Base-by-base conservation (phyloP, 2,888 invertebrate species). In the Reticulitermes lucifugus region DNA sequence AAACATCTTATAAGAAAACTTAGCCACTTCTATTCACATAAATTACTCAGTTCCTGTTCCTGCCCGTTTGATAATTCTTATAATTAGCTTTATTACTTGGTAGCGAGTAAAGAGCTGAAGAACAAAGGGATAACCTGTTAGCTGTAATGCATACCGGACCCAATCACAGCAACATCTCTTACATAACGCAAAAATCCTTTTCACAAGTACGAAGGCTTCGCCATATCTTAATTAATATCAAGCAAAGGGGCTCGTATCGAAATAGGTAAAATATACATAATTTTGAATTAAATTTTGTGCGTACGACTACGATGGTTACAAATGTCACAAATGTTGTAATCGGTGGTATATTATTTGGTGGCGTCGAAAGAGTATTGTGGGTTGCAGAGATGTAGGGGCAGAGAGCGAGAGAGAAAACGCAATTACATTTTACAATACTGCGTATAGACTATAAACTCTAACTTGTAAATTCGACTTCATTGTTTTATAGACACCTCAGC, bases 401-500 rank as follows among this genome's bases (percentile, higher is more conserved):
- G 3, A 12, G 21, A 73, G 73, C 14, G 73, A 73, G 73, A 60
- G 59, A 73, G 73, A 80, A 35, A 55, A 55, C 60, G 80, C 59
- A 80, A 80, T 80, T 41, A 60, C 55, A 55, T 80, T 80, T 80
- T 59, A 80, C 59, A 80, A n/a, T 80, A 60, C 59, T 21, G 41
- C 21, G 12, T 35, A 59, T 35, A 35, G 35, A 35, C 35, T 35
- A 59, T 59, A 59, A 59, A 60, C 60, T 35, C 60, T 60, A 51
- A 59, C 80, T 73, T 60, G 60, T 80, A 80, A 80, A 80, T 60
- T 80, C 14, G 46, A 60, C 59, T 80, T 80, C 80, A 80, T 80
- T 80, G 80, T 80, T 80, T 80, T 80, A 80, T 60, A 60, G 80
- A 80, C 60, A 60, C 80, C 35, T 80, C 79, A 65, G 65, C 25